Base-by-base conservation (phyloP, 2,888 invertebrate species). In the Scaeva pyrastri region DNA sequence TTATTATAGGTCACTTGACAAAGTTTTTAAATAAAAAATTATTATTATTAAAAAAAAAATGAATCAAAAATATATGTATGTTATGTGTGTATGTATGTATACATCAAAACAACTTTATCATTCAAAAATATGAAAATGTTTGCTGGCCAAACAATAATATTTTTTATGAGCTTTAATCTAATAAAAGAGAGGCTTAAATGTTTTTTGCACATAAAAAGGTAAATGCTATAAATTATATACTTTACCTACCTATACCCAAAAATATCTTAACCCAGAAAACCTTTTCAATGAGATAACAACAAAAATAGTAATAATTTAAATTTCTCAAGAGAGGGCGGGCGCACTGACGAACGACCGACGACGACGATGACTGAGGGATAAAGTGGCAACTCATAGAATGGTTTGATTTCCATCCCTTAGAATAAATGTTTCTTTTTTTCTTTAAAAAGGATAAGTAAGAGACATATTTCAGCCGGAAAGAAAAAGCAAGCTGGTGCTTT, bases 261-360 rank as follows among this genome's bases (percentile, higher is more conserved):
- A 52, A 31, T 8, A 7, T 31, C 55, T 70, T 45, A 72, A 31
- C 60, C 62, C 41, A 31, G n/a, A 43, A 71, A 72, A 52, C 76
- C 48, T 58, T 76, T 41, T 19, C 14, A 41, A 71, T 56, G 76
- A 66, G 73, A 73, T 66, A 80, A 73, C 60, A 80, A 50, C 60
- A 52, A 68, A 58, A 58, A 68, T 68, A 68, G 50, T 52, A 52
- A 68, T 80, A 80, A 77, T 85, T 76, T 73, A 76, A 70, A 77
- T 80, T 58, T 62, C 41, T 72, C 72, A 62, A 73, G 68, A 41
- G 23, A n/a, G n/a, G n/a, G n/a, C n/a, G 23, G 23, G 45, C 8
- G 26, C 19, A 14, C 19, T 16, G 19, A n/a, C n/a, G n/a, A n/a
- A n/a, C n/a, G n/a, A n/a, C n/a, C n/a, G n/a, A n/a, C n/a, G n/a